Conservation (phyloP, 2,113 vertebrate species). For the Ardeotis arabs region DNA sequence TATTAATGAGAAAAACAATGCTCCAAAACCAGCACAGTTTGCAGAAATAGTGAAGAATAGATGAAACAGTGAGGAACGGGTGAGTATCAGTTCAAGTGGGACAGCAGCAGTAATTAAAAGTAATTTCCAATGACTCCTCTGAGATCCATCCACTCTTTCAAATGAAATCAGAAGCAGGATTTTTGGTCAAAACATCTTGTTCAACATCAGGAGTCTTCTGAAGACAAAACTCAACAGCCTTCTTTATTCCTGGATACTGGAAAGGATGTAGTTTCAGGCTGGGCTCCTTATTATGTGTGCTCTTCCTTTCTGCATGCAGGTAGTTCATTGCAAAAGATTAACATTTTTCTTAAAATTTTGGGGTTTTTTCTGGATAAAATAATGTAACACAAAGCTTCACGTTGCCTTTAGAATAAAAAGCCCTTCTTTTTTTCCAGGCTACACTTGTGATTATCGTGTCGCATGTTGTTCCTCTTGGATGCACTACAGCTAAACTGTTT, state of each 20-base stretch:
- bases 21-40: neutral
- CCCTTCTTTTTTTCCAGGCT: neutral
- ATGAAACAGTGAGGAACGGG: neutral
- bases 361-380: neutral
- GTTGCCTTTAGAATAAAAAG: neutral
- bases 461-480: neutral
- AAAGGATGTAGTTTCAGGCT: neutral
- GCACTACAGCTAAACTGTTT: slow-evolving; percentile 24
- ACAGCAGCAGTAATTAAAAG: neutral
- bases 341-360: neutral
- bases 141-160: neutral
- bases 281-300: neutral
- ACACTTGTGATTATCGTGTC: neutral
- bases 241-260: neutral
- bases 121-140: neutral
- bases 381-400: rapidly evolving
- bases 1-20: neutral
- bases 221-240: neutral
- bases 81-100: neutral
- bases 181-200: neutral
- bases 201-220: neutral
- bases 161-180: neutral
- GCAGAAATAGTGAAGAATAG: neutral
- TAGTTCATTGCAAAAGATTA: neutral
- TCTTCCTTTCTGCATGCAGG: neutral